Base-by-base conservation (phyloP, 1,140 invertebrate species). In the Anastrepha obliqua region DNA sequence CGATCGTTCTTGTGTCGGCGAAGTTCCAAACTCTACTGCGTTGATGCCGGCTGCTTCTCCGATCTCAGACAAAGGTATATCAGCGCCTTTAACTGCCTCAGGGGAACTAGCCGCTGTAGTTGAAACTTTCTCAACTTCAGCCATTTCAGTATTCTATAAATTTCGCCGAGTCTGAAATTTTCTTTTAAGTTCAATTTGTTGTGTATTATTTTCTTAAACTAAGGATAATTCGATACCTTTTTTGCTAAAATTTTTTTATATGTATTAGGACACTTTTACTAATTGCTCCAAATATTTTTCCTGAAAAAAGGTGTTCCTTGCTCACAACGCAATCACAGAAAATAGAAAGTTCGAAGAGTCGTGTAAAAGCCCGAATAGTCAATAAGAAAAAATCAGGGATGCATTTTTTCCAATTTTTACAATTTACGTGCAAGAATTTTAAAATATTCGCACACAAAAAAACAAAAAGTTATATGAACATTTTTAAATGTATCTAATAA, bases 1-100 rank as follows among this genome's bases (percentile, higher is more conserved):
- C 3, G 91, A 91, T 3, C 89, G 90, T 42, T 93, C 91, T 87
- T 91, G 91, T 81, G 91, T 91, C 39, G 89, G 89, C 20, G 92
- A 93, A 20, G 92, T 93, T 44, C 92, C 92, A 39, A 90, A 81
- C 44, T 91, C 86, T 9, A 62, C 6, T 39, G 29, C 39, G 58
- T 55, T 62, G 58, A 3, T 62, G 59, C 85, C 20, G 39, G 59
- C 39, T 39, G 29, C 85, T 11, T 81, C 74, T 1, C 74, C 74
- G 15, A 20, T 55, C 17, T 81, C 74, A 9, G 47, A 81, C 17
- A 81, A 81, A 55, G 44, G 74, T 81, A 55, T 55, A 20, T 81
- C 85, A 13, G 85, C 44, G 20, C n/a, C 58, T 39, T 17, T 8
- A 17, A 39, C 59, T 13, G 59, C 85, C 15, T 86, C 59, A 86